phyloP scores from a whole-genome alignment of 2,888 invertebrate species.

The Drosophila infuscata region DNA sequence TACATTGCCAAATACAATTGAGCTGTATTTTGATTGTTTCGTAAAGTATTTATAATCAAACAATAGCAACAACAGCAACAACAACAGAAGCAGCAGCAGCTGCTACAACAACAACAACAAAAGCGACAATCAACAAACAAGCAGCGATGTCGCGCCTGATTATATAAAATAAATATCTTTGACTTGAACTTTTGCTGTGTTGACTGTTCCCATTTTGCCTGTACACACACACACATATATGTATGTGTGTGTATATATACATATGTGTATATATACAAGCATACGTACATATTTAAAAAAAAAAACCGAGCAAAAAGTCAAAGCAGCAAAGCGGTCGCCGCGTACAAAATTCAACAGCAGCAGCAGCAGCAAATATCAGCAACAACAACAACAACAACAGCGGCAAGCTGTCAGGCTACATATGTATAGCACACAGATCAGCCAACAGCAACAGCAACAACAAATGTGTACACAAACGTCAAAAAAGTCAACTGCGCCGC shows the following conservation, averaged over 20 bases:
- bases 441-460: constrained; percentile 57
- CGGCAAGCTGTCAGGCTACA: constrained; percentile 48
- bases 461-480: constrained; percentile 73
- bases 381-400: constrained; percentile 50
- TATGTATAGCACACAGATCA: constrained; percentile 77
- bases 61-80: constrained; percentile 42
- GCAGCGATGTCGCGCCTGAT: constrained; percentile 67
- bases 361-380: constrained; percentile 57
- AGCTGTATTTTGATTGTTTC: constrained; percentile 57
- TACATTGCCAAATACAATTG: constrained; percentile 4
- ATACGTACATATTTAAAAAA: constrained; percentile 57
- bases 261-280: neutral
- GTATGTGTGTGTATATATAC: neutral
- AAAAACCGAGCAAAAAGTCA: constrained; percentile 78
- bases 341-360: constrained; percentile 78
- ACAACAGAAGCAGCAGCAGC: neutral
- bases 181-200: constrained; percentile 73
- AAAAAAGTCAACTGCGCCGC: constrained; percentile 82
- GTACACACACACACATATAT: constrained; percentile 15
- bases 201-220: constrained; percentile 78
- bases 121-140: constrained; percentile 56
- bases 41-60: constrained; percentile 64
- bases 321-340: constrained; percentile 76
- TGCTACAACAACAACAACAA: constrained; percentile 4
- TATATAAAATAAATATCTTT: constrained; percentile 70